Evolutionary conservation across 2,888 invertebrate species (phyloP), one percentile per base, ranked within the genome.

Genomic region (Smittia sp.): DNA sequence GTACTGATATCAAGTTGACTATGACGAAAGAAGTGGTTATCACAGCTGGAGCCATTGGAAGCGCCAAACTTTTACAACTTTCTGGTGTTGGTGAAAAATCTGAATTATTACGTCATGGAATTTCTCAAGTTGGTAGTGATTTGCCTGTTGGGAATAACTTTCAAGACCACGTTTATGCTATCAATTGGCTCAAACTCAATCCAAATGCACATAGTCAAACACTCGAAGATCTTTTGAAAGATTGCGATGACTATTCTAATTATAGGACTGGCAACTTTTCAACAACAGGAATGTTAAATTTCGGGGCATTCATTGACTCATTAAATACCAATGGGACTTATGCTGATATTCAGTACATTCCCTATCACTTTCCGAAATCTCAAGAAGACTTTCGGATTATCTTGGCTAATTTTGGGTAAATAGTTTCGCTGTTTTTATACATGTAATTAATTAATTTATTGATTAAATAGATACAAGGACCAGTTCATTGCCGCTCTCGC

Each of bases 21-120:
- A 89, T 87, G 0, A 85, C 84, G 41, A 86, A 85, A 62, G 91
- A 92, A 78, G 9, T 9, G 32, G n/a, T 46, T 13, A 46, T 46
- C 46, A 13, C 46, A n/a, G 46, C 46, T 11, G 46, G 46, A 11
- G 46, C 46, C n/a, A 13, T 46, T 13, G n/a, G n/a, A 2, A 13
- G 11, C 11, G 11, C 46, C 6, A 46, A 46, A 15, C 2, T 46
- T 11, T 46, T 46, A 11, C n/a, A 13, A n/a, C 46, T 13, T 3
- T 46, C 46, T 46, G 15, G 46, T 13, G n/a, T 46, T 46, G 46
- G 11, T 13, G 2, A 2, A 15, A 46, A 46, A 46, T 3, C 2
- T 46, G 4, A 46, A 13, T 46, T 46, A n/a, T 3, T 13, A 6
- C 2, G 11, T 1, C 6, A 13, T 46, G 11, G 46, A 46, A 15